Conservation (phyloP, 2,113 vertebrate genomes). For the Nothoprocta pentlandii region DNA sequence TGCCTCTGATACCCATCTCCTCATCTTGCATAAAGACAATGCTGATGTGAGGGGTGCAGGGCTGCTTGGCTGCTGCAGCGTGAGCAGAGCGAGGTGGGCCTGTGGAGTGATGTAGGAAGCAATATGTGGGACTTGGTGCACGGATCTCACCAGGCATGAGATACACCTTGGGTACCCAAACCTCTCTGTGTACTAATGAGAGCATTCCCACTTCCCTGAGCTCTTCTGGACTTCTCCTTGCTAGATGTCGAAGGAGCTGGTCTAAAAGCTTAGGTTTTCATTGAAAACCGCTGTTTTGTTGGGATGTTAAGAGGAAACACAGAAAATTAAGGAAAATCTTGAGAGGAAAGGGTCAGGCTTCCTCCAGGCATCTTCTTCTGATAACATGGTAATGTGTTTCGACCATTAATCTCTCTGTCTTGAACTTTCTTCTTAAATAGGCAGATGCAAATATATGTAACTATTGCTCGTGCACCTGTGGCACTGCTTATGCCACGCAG, state of each 20-base stretch:
- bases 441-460: not conserved
- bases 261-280: not conserved
- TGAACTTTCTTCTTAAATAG: not conserved
- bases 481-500: accelerated
- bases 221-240: not conserved
- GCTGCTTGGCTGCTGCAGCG: not conserved
- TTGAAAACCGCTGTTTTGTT: no score
- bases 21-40: accelerated
- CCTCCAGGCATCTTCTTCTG: not conserved
- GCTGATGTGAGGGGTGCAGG: no score
- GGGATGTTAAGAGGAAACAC: not conserved
- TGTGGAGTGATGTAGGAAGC: accelerated
- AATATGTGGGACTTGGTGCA: accelerated
- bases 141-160: not conserved
- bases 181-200: accelerated
- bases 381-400: not conserved
- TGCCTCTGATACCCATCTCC: accelerated
- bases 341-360: not conserved
- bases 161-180: not conserved
- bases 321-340: not conserved
- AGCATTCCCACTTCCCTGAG: not conserved
- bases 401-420: not conserved
- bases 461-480: not conserved
- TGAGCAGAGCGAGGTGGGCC: accelerated
- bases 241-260: not conserved